Conservation (phyloP, 2,797 vertebrate genomes). For the Cygnus olor region DNA sequence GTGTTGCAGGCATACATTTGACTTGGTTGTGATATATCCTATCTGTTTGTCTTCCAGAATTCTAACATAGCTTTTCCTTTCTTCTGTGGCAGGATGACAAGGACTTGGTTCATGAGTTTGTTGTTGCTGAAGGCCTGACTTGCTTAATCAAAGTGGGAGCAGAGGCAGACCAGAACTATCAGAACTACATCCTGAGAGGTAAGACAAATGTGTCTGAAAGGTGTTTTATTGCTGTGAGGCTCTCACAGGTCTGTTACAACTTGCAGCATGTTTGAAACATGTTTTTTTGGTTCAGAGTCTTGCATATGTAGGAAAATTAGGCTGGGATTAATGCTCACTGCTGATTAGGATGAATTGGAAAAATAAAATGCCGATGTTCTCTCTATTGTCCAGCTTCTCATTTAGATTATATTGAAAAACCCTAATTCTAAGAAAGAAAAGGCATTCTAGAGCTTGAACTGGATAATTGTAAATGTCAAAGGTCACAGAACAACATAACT, state of each 20-base stretch:
- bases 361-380: neutral
- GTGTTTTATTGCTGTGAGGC: neutral
- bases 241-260: neutral
- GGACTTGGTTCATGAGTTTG: slow-evolving; percentile 97
- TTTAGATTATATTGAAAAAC: neutral
- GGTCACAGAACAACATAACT: neutral
- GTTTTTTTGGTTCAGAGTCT: neutral
- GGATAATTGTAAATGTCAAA: neutral
- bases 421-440: neutral
- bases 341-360: neutral
- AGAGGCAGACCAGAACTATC: slow-evolving; percentile 97
- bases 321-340: fast-evolving
- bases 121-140: slow-evolving; percentile 92
- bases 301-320: neutral
- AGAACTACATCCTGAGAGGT: slow-evolving; percentile 99
- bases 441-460: neutral
- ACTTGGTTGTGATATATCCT: neutral
- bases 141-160: slow-evolving; percentile 97
- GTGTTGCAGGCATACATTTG: neutral
- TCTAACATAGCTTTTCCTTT: neutral
- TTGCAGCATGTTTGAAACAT: neutral
- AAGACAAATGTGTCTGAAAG: slow-evolving; percentile 42
- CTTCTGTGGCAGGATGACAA: slow-evolving; percentile 90
- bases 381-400: neutral
- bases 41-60: neutral